Conservation (phyloP, 2,113 vertebrate species). For the Fukomys damarensis region DNA sequence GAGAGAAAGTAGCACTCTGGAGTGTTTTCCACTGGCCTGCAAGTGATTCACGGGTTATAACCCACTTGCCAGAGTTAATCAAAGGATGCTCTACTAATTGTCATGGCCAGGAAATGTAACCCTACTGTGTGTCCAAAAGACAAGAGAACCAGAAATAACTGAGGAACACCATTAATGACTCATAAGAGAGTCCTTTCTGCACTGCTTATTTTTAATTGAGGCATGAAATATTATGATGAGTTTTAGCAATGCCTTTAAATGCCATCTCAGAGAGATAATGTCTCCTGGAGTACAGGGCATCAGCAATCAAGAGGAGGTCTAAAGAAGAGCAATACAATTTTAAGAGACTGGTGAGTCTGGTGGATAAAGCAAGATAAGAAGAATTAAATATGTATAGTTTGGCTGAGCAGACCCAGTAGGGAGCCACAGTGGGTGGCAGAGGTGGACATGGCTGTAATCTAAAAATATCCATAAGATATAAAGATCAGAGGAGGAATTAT, state of each 20-base stretch:
- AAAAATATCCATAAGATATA: constrained; percentile 75
- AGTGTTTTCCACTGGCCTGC: not conserved
- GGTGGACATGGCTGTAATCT: constrained; percentile 66
- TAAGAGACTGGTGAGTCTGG: constrained; percentile 51
- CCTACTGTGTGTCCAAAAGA: not conserved
- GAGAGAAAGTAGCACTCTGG: not conserved
- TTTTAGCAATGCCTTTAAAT: not conserved
- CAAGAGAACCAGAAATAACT: not conserved
- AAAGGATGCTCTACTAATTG: not conserved
- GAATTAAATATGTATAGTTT: constrained; percentile 78
- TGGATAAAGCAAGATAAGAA: constrained; percentile 65
- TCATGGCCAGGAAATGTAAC: not conserved
- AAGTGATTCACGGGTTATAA: not conserved
- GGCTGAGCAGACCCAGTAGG: constrained; percentile 72
- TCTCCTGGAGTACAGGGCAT: constrained; percentile 27
- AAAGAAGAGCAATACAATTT: constrained; percentile 59
- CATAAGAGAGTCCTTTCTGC: not conserved
- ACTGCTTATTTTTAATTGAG: constrained; percentile 45
- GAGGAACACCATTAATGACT: not conserved
- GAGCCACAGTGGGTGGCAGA: constrained; percentile 68
- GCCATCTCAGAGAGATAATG: not conserved
- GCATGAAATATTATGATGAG: not conserved
- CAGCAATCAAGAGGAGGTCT: constrained; percentile 59
- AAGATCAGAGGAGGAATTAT: constrained; percentile 59
- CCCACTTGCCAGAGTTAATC: not conserved